A percentile compares a stretch with the other conserved stretches of the same genome.
phyloP scores from a whole-genome alignment of 1,140 invertebrate species.

The Drosophila sproati region DNA sequence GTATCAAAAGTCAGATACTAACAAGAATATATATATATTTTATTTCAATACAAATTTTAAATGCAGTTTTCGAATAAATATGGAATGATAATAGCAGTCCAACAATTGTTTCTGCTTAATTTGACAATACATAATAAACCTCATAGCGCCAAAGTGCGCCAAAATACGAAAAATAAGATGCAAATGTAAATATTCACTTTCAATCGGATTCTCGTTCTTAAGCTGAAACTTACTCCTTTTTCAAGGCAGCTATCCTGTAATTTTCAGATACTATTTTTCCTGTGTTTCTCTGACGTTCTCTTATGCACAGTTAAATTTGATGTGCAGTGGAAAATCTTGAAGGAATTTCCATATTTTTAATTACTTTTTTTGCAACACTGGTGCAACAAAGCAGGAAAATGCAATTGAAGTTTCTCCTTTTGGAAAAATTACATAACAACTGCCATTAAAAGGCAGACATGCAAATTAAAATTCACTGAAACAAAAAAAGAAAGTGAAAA shows the following conservation, averaged over 20 bases:
- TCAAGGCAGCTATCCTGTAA: neutral
- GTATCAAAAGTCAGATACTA: too few species aligned
- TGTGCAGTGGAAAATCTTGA: conserved; percentile 1
- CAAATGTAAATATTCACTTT: neutral
- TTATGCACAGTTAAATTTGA: neutral
- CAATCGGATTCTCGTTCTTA: neutral
- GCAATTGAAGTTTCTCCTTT: conserved; percentile 63
- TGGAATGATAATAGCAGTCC: too few species aligned
- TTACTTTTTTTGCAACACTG: conserved; percentile 56
- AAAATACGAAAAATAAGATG: too few species aligned
- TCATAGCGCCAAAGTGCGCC: too few species aligned
- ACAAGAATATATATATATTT: too few species aligned
- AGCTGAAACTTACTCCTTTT: neutral
- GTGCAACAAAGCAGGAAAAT: conserved; percentile 41
- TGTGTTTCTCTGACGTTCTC: neutral
- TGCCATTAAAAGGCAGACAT: conserved; percentile 78
- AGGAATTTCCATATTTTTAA: conserved; percentile 66
- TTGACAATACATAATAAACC: too few species aligned
- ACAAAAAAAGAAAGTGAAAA: conserved; percentile 17
- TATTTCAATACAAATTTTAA: too few species aligned
- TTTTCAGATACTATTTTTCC: neutral
- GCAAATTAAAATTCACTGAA: conserved; percentile 69
- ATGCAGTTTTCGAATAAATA: too few species aligned
- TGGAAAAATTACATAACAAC: conserved; percentile 72
- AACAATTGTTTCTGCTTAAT: too few species aligned